Evolutionary conservation across 2,113 vertebrate species (phyloP).

Genomic region (Poecile atricapillus): DNA sequence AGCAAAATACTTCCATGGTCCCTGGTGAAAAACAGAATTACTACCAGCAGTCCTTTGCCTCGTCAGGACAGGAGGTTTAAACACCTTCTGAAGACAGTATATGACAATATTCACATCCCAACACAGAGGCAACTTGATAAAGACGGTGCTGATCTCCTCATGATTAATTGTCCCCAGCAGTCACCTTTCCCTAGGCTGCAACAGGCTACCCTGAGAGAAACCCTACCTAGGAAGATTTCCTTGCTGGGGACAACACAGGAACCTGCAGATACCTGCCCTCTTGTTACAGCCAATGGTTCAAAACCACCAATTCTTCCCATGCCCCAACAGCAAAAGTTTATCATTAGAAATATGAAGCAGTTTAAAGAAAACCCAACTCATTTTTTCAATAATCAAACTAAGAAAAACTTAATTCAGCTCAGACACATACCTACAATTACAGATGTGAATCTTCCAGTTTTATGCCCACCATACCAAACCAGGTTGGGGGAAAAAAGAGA

Average conservation of each 20-base stretch:
- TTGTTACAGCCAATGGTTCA: constrained; percentile 62
- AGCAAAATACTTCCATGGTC: constrained; percentile 60
- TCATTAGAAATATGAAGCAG: constrained; percentile 69
- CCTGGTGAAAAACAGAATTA: constrained; percentile 56
- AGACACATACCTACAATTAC: constrained; percentile 59
- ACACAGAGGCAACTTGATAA: constrained; percentile 1
- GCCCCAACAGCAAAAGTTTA: constrained; percentile 68
- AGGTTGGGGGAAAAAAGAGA: constrained; percentile 70
- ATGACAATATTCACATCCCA: constrained; percentile 48
- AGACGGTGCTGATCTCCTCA: background rate
- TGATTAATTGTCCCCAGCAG: constrained; percentile 35
- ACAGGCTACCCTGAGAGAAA: constrained; percentile 65
- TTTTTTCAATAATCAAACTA: constrained; percentile 51
- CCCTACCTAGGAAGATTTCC: constrained; percentile 67
- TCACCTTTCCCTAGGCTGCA: constrained; percentile 69
- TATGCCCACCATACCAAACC: constrained; percentile 69
- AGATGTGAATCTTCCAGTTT: constrained; percentile 76
- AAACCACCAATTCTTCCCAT: constrained; percentile 66
- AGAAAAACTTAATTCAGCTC: constrained; percentile 75
- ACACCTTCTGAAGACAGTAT: constrained; percentile 53
- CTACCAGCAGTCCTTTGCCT: background rate
- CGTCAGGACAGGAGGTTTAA: constrained; percentile 50
- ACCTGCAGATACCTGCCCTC: constrained; percentile 8
- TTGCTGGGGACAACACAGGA: constrained; percentile 65
- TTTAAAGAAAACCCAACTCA: constrained; percentile 70